Percentiles rank a stretch among this genome's conserved stretches.
phyloP scores from a whole-genome alignment of 2,888 invertebrate genomes.

The Carcina quercana region DNA sequence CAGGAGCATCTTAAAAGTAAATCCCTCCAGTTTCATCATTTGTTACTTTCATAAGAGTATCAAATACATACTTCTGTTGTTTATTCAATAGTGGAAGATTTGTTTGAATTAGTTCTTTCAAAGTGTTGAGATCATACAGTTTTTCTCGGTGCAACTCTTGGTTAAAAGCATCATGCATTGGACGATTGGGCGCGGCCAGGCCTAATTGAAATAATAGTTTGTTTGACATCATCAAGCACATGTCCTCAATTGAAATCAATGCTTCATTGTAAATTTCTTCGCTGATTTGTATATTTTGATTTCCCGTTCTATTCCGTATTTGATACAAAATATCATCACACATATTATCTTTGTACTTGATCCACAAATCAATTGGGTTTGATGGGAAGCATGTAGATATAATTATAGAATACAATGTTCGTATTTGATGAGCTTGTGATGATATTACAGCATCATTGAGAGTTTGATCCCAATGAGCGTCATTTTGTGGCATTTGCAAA shows the following conservation, averaged over 20 bases:
- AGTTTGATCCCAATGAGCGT: slow-evolving; percentile 18
- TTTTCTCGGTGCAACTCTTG: slow-evolving; percentile 14
- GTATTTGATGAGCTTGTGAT: slow-evolving; percentile 17
- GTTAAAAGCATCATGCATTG: slow-evolving; percentile 18
- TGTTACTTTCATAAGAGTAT: slow-evolving; percentile 18
- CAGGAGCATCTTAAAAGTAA: slow-evolving; percentile 16
- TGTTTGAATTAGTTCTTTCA: slow-evolving; percentile 20
- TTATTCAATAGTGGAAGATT: slow-evolving; percentile 21
- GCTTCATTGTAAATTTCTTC: slow-evolving; percentile 15
- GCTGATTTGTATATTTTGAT: slow-evolving; percentile 6
- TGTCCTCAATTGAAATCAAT: slow-evolving; percentile 13
- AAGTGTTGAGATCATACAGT: slow-evolving; percentile 17
- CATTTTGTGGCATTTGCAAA: slow-evolving; percentile 18
- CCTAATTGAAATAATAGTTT: slow-evolving; percentile 1
- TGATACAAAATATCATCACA: slow-evolving; percentile 17
- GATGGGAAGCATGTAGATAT: slow-evolving; percentile 20
- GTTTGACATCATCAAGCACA: slow-evolving; percentile 1
- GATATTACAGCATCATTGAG: slow-evolving; percentile 16
- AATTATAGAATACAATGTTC: slow-evolving; percentile 20
- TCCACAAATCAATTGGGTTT: slow-evolving; percentile 16
- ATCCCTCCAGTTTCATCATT: slow-evolving; percentile 19
- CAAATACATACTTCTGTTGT: slow-evolving; percentile 19
- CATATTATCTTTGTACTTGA: slow-evolving; percentile 18
- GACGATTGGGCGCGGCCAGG: slow-evolving; percentile 18
- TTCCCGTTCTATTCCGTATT: slow-evolving; percentile 6